Base-by-base conservation (phyloP, 1,140 invertebrate genomes). In the Epicauta chinensis region DNA sequence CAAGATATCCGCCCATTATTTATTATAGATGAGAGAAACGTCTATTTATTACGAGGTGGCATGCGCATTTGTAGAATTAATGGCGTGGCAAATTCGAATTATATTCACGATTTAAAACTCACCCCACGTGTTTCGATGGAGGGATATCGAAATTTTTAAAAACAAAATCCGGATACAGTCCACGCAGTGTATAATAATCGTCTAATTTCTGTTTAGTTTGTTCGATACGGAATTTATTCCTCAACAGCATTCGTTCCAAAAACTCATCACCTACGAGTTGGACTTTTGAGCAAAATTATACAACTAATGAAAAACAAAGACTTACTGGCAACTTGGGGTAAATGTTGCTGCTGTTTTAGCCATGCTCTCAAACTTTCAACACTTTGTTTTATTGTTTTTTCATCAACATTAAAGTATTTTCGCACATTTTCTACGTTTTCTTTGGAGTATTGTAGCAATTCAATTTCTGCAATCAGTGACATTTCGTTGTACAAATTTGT, bases 161-260 rank as follows among this genome's bases (percentile, higher is more conserved):
- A 4, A 43, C 10, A 11, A 17, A 12, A 12, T 43, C 17, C 13
- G n/a, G 17, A 10, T 23, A 2, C 2, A 30, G 6, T 1, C 41
- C 41, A 12, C 41, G 41, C 4, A 43, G 4, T 0, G 41, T 23
- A 30, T 7, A 43, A 12, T 43, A 43, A 16, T 29, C 14, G n/a
- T 43, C 41, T 11, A 43, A 29, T 14, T 43, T 43, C 6, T 43
- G 4, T 29, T 43, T 43, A 30, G 41, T 29, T 11, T 30, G 41
- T 43, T 43, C 41, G 2, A 43, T 16, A 10, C 41, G 41, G 31
- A 43, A 43, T 43, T 43, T 43, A 29, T 43, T 43, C 31, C 17
- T 1, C 4, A 43, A n/a, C 4, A 43, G 16, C 7, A 23, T 3
- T 10, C 31, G 23, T 43, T 16, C 45, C 11, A 47, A 38, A 23